Conservation (phyloP, 2,888 invertebrate genomes). For the Drosophila mimica region DNA sequence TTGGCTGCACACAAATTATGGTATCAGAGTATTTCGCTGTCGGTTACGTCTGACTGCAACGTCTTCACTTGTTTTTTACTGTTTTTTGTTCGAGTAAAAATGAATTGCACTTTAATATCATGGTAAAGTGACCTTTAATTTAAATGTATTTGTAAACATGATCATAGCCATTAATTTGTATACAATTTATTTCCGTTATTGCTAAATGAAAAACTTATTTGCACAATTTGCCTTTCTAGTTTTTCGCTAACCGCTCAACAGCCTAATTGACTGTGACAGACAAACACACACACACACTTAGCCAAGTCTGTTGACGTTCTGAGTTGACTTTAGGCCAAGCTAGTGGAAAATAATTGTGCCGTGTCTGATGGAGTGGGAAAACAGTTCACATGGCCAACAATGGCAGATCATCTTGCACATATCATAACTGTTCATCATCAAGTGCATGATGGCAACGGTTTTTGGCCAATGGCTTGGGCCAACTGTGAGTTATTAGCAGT, state of each 20-base stretch:
- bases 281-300: neutral
- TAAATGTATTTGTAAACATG: neutral
- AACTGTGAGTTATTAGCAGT: constrained; percentile 25
- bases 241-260: constrained; percentile 32
- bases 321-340: constrained; percentile 57
- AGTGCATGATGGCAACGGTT: constrained; percentile 13
- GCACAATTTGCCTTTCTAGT: constrained; percentile 28
- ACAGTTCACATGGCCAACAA: constrained; percentile 72
- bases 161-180: neutral
- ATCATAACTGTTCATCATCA: constrained; percentile 75
- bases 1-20: too few relatives aligned
- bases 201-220: neutral
- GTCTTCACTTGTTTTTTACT: too few relatives aligned
- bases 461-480: constrained; percentile 24
- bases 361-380: constrained; percentile 43
- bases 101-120: neutral
- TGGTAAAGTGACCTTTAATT: too few relatives aligned
- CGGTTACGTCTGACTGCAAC: too few relatives aligned
- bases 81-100: neutral
- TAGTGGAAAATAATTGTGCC: constrained; percentile 56
- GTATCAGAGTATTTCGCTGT: too few relatives aligned
- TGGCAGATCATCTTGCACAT: constrained; percentile 71
- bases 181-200: constrained; percentile 1
- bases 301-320: constrained; percentile 40
- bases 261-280: constrained; percentile 53